Percentiles rank a stretch among this genome's conserved stretches.
phyloP scores from a whole-genome alignment of 2,113 vertebrate genomes.

The Oreocharis arfaki region DNA sequence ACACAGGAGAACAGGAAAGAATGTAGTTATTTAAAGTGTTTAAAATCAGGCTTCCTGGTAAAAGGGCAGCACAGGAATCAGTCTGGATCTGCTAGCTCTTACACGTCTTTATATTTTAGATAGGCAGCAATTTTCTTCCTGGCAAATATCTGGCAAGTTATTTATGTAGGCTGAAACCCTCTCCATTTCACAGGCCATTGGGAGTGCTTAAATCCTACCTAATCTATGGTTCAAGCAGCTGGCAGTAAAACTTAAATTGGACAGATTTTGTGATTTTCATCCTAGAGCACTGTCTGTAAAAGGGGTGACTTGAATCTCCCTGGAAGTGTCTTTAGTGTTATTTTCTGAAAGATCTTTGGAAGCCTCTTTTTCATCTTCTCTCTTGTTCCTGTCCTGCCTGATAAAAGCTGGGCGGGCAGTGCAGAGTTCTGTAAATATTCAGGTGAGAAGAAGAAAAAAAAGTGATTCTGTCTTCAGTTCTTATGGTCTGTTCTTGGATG shows the following conservation, averaged over 20 bases:
- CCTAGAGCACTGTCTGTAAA: not conserved
- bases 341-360: not conserved
- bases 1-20: not conserved
- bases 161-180: not conserved
- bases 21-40: slow-evolving; percentile 12
- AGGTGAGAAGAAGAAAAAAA: not conserved
- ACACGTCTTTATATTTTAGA: not conserved
- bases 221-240: not conserved
- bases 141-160: not conserved
- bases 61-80: not conserved
- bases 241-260: not conserved
- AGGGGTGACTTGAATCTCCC: not conserved
- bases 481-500: not conserved
- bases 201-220: not conserved
- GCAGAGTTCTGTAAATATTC: not conserved
- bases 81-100: not conserved
- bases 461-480: not conserved
- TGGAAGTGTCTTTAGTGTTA: not conserved
- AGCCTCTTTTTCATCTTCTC: not conserved
- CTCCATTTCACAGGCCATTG: not conserved
- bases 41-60: slow-evolving; percentile 2
- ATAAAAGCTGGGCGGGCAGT: not conserved
- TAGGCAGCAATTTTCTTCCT: not conserved
- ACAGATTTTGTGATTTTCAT: not conserved
- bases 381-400: not conserved